phyloP scores from a whole-genome alignment of 2,113 vertebrate species.

The Butorides virescens region DNA sequence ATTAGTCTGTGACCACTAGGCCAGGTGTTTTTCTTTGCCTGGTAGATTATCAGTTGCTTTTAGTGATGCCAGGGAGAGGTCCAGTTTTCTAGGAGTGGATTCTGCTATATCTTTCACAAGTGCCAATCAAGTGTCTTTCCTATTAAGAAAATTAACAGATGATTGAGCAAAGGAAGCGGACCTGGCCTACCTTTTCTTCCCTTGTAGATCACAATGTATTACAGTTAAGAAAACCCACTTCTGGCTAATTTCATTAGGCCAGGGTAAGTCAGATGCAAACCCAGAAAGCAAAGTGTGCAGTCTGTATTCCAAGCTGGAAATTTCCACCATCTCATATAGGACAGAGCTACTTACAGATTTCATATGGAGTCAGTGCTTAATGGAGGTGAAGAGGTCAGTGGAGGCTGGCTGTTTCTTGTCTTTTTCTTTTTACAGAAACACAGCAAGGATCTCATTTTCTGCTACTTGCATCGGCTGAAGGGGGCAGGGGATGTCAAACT shows the following conservation, averaged over 20 bases:
- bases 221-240: not conserved
- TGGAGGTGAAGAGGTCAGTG: constrained; percentile 51
- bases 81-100: not conserved
- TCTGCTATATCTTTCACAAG: not conserved
- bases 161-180: not conserved
- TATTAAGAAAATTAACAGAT: not conserved
- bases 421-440: constrained; percentile 36
- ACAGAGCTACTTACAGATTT: constrained; percentile 28
- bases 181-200: not conserved
- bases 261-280: not conserved
- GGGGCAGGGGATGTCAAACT: constrained; percentile 43
- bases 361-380: not conserved
- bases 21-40: not conserved
- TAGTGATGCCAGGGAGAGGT: not conserved
- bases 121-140: not conserved
- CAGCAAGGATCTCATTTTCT: constrained; percentile 48
- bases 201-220: not conserved
- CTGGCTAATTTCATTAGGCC: not conserved
- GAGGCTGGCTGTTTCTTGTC: not conserved
- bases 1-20: not conserved
- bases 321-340: not conserved
- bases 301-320: not conserved
- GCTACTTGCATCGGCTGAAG: constrained; percentile 25
- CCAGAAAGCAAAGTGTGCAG: not conserved
- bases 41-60: not conserved